Base-by-base conservation (phyloP, 1,140 invertebrate genomes). In the Callitettix versicolor region DNA sequence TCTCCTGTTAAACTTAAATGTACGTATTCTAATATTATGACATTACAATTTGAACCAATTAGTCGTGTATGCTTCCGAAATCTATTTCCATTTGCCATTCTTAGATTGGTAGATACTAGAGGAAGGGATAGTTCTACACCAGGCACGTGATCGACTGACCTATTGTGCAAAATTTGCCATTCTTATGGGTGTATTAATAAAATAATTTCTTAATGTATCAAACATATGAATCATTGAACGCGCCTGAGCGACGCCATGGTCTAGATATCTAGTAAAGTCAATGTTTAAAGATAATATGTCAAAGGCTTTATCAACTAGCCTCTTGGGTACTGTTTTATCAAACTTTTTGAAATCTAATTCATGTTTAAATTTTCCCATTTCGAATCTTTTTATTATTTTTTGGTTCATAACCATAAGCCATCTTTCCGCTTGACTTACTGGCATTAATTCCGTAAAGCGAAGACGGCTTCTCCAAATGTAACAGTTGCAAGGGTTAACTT, bases 391-490 rank as follows among this genome's bases (percentile, higher is more conserved):
- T 11, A 20, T 3, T 48, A 3, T 18, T 21, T 18, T 14, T 26
- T 24, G 51, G 43, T 40, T 58, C 56, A 47, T 46, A 58, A 17
- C 56, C 56, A 55, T 58, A 58, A 9, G 56, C 51, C 9, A 58
- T 58, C 14, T 40, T 51, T n/a, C 30, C 15, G 14, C 15, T 3
- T 5, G 2, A 1, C 12, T 55, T 54, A 41, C 47, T 47, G 1
- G 42, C 56, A n/a, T 54, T 24, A 6, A 54, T 53, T 14, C 54
- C 15, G 51, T 24, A 47, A 15, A 15, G 56, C 56, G 40, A 58
- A 58, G 5, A 43, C 18, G 1, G 56, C 50, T 36, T 58, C 56
- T 2, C 22, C 26, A 34, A 58, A 54, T 1, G 48, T 48, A 5
- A 55, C 34, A n/a, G 56, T 58, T n/a, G 52, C 52, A 21, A n/a